Conservation (phyloP, 2,888 invertebrate genomes). For the Lycophotia porphyrea region DNA sequence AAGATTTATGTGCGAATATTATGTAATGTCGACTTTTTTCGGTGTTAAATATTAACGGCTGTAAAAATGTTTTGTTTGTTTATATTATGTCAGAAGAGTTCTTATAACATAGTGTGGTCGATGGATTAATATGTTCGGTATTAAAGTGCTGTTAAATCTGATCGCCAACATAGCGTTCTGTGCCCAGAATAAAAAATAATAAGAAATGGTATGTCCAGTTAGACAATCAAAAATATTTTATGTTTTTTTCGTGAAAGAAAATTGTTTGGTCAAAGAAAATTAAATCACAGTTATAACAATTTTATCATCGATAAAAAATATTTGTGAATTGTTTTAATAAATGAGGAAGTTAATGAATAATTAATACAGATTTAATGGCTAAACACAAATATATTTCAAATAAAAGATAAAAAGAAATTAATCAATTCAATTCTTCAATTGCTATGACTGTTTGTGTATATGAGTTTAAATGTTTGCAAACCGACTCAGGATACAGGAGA, state of each 20-base stretch:
- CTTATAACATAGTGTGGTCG: neutral
- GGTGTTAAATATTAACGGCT: conserved; percentile 8
- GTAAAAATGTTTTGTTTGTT: conserved; percentile 30
- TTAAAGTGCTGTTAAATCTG: neutral
- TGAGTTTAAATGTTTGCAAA: no score
- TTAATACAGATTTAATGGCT: neutral
- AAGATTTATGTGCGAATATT: conserved; percentile 50
- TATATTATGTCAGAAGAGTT: neutral
- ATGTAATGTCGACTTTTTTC: conserved; percentile 42
- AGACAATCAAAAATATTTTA: neutral
- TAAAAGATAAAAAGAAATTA: neutral
- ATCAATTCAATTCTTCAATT: no score
- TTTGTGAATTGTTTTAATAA: neutral
- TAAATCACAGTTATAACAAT: neutral
- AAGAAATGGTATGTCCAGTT: no score
- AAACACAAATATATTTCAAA: neutral
- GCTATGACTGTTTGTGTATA: no score
- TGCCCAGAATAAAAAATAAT: neutral
- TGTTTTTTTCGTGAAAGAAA: neutral
- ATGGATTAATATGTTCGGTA: neutral
- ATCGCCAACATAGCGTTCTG: no score
- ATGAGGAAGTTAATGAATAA: neutral
- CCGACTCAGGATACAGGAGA: no score
- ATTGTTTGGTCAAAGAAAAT: neutral
- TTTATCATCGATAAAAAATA: neutral